phyloP scores from a whole-genome alignment of 2,888 invertebrate genomes.

The Trissonchulus sp. region DNA sequence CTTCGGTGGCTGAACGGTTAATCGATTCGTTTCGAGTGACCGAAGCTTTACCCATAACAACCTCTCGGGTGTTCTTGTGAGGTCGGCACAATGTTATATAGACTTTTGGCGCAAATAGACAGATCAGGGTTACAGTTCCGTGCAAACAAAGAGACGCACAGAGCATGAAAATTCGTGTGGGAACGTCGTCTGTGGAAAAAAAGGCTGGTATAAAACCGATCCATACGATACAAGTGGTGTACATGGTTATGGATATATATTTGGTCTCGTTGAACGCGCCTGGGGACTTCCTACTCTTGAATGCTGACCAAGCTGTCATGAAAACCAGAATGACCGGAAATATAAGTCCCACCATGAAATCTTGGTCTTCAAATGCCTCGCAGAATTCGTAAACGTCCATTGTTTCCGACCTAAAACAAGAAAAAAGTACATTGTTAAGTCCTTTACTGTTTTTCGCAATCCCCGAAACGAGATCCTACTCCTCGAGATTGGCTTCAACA shows the following conservation, averaged over 20 bases:
- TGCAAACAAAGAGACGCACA: slow-evolving; percentile 69
- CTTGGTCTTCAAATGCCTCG: slow-evolving; percentile 64
- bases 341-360: slow-evolving; percentile 63
- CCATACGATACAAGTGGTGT: slow-evolving; percentile 71
- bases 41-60: slow-evolving; percentile 36
- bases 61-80: slow-evolving; percentile 64
- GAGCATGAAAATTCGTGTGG: slow-evolving; percentile 68
- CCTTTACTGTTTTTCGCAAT: too few relatives aligned
- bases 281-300: slow-evolving; percentile 66
- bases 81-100: slow-evolving; percentile 68
- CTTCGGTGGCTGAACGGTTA: too few relatives aligned
- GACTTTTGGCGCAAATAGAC: slow-evolving; percentile 67
- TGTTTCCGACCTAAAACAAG: slow-evolving; percentile 53
- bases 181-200: slow-evolving; percentile 66
- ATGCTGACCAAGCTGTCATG: slow-evolving; percentile 68
- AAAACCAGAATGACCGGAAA: slow-evolving; percentile 68
- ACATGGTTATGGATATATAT: slow-evolving; percentile 72
- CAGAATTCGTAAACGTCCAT: slow-evolving; percentile 61
- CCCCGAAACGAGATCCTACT: too few relatives aligned
- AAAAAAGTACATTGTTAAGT: too few relatives aligned
- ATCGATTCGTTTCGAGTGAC: neutral
- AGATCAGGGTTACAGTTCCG: slow-evolving; percentile 66
- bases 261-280: slow-evolving; percentile 73
- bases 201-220: slow-evolving; percentile 69
- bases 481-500: too few relatives aligned